A percentile compares a stretch with the other conserved stretches of the same genome.
phyloP scores from a whole-genome alignment of 2,113 vertebrate species.

The Campylomormyrus tamandua region DNA sequence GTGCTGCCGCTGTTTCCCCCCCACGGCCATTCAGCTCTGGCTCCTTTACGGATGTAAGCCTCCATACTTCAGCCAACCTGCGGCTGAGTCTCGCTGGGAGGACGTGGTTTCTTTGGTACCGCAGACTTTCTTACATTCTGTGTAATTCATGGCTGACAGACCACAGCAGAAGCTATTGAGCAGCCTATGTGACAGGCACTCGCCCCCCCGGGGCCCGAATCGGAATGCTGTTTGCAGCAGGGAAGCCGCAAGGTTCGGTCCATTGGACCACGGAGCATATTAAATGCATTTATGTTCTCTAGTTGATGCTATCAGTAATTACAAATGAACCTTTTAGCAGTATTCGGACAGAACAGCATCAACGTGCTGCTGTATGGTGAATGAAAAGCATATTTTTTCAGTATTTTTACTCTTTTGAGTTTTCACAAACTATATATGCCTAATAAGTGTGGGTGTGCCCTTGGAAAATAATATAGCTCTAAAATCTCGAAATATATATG shows the following conservation, averaged over 20 bases:
- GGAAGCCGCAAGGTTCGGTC: background rate
- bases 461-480: background rate
- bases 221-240: background rate
- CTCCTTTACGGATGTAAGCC: background rate
- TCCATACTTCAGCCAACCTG: background rate
- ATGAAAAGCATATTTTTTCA: background rate
- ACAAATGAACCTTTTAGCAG: background rate
- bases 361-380: background rate
- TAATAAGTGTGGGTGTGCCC: background rate
- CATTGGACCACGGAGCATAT: background rate
- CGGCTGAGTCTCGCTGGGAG: background rate
- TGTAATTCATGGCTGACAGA: background rate
- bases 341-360: background rate
- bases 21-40: background rate
- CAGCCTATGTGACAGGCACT: background rate
- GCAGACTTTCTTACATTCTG: background rate
- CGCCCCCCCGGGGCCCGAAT: background rate
- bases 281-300: background rate
- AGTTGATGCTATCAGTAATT: background rate
- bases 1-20: background rate
- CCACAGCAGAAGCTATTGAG: background rate
- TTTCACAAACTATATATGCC: background rate
- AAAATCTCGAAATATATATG: background rate
- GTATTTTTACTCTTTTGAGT: background rate
- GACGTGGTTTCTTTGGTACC: background rate